Conservation (phyloP, 2,888 invertebrate genomes). For the Patella depressa region DNA sequence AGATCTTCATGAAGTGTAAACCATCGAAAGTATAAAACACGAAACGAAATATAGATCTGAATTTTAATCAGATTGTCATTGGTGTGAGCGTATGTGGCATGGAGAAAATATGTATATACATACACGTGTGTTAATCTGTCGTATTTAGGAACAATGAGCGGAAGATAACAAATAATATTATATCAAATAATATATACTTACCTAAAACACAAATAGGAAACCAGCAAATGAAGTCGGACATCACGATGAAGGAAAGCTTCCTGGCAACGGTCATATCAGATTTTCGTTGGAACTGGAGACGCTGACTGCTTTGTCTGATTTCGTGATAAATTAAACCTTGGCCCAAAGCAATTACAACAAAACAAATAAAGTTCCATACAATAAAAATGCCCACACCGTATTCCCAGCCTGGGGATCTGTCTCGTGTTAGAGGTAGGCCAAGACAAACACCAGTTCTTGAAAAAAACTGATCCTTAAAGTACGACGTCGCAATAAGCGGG, state of each 20-base stretch:
- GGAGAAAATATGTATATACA: too few species aligned
- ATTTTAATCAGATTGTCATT: too few species aligned
- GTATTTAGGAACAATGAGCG: background rate
- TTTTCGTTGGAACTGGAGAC: slow-evolving; percentile 23
- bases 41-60: too few species aligned
- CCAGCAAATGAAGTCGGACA: slow-evolving; percentile 61
- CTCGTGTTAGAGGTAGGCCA: slow-evolving; percentile 66
- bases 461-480: slow-evolving; percentile 63
- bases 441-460: slow-evolving; percentile 65
- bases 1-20: too few species aligned
- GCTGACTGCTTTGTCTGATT: slow-evolving; percentile 27
- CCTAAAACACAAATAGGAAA: slow-evolving; percentile 41
- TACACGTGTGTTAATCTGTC: too few species aligned
- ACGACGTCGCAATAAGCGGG: slow-evolving; percentile 57
- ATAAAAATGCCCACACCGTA: slow-evolving; percentile 66
- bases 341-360: slow-evolving; percentile 61
- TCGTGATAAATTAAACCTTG: slow-evolving; percentile 65
- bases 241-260: slow-evolving; percentile 57
- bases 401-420: slow-evolving; percentile 65
- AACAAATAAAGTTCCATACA: slow-evolving; percentile 59
- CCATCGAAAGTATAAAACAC: too few species aligned
- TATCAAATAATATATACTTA: background rate
- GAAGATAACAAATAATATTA: background rate
- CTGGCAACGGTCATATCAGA: slow-evolving; percentile 51
- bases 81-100: too few species aligned